Evolutionary conservation across 1,140 invertebrate genomes (phyloP).

Genomic region (Venustaconcha ellipsiformis): DNA sequence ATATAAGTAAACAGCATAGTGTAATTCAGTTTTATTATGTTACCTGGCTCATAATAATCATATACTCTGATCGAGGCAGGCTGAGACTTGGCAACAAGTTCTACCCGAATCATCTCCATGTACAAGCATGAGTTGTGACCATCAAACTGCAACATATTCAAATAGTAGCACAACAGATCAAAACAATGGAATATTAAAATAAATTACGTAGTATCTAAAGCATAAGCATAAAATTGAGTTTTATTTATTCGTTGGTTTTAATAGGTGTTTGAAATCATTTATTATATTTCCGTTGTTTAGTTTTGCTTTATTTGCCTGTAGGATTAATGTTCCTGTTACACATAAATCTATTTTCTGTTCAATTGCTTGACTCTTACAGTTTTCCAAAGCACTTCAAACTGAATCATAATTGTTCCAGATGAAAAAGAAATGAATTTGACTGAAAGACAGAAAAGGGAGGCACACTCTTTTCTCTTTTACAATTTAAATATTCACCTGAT

Average conservation of each 20-base stretch:
- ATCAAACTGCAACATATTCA: conserved; percentile 23
- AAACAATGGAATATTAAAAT: not conserved
- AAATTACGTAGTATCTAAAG: not conserved
- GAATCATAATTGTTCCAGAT: not conserved
- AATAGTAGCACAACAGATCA: too few relatives aligned
- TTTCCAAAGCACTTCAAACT: not conserved
- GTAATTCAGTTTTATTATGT: not conserved
- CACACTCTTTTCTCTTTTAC: too few relatives aligned
- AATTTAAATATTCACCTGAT: conserved; percentile 21
- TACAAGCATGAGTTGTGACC: conserved; percentile 20
- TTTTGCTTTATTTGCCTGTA: not conserved
- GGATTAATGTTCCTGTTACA: not conserved
- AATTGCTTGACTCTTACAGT: not conserved
- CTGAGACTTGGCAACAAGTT: conserved; percentile 28
- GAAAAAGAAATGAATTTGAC: not conserved
- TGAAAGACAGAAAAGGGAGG: not conserved
- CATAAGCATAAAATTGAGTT: not conserved
- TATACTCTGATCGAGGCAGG: conserved; percentile 28
- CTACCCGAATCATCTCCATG: conserved; percentile 22
- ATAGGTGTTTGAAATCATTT: too few relatives aligned
- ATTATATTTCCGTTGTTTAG: not conserved
- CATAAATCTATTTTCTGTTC: not conserved
- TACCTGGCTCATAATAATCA: conserved; percentile 40
- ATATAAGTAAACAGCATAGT: too few relatives aligned
- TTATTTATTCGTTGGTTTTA: not conserved